phyloP scores from a whole-genome alignment of 2,888 invertebrate genomes.

The Aromia moschata region DNA sequence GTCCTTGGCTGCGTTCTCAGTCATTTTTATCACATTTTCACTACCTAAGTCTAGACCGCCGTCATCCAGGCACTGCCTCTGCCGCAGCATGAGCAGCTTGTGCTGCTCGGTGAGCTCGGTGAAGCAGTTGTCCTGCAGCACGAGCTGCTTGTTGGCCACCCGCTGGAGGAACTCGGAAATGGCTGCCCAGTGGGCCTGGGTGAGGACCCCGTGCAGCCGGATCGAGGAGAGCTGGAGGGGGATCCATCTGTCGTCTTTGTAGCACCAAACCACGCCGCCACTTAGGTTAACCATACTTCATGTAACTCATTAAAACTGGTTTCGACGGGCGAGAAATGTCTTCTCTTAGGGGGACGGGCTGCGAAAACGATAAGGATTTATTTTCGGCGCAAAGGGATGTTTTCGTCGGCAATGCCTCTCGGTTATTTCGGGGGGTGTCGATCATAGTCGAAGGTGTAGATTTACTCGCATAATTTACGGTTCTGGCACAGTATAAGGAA shows the following conservation, averaged over 20 bases:
- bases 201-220: slow-evolving; percentile 72
- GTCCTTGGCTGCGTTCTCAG: slow-evolving; percentile 40
- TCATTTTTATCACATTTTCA: slow-evolving; percentile 53
- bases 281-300: slow-evolving; percentile 70
- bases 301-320: slow-evolving; percentile 47
- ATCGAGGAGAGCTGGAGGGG: slow-evolving; percentile 75
- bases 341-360: slow-evolving; percentile 13
- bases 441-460: slow-evolving; percentile 6
- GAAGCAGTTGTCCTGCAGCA: slow-evolving; percentile 65
- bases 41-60: slow-evolving; percentile 37
- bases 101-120: slow-evolving; percentile 61
- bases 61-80: slow-evolving; percentile 36
- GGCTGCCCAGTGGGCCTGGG: slow-evolving; percentile 73
- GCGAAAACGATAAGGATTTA: slow-evolving; percentile 18
- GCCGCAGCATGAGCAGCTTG: slow-evolving; percentile 54
- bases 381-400: neutral
- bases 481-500: too few relatives aligned
- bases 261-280: slow-evolving; percentile 72
- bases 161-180: slow-evolving; percentile 72
- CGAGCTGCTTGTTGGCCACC: slow-evolving; percentile 72
- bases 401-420: slow-evolving; percentile 32
- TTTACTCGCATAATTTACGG: neutral
- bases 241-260: slow-evolving; percentile 74
- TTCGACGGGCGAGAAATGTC: slow-evolving; percentile 20
- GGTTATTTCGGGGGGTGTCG: neutral